phyloP scores from a whole-genome alignment of 2,888 invertebrate genomes.

The Pycnomerus fuliginosus region DNA sequence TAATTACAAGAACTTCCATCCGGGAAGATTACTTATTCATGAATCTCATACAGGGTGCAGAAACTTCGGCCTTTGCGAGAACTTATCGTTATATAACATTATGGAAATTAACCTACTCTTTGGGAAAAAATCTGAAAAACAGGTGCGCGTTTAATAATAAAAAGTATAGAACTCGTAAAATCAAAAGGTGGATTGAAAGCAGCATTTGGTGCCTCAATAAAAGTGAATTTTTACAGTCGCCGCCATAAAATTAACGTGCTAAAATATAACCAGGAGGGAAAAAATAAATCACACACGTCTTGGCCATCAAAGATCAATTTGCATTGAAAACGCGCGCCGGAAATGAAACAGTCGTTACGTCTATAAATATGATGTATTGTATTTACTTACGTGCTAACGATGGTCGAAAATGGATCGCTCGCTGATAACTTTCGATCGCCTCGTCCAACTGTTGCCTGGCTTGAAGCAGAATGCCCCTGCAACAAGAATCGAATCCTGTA shows the following conservation, averaged over 20 bases:
- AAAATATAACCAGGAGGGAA: slow-evolving; percentile 5
- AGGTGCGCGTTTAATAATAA: too few species aligned
- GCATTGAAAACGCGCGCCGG: slow-evolving; percentile 15
- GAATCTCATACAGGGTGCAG: slow-evolving; percentile 30
- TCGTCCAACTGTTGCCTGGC: slow-evolving; percentile 84
- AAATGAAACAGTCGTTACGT: slow-evolving; percentile 27
- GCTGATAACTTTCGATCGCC: slow-evolving; percentile 87
- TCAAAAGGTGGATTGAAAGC: too few species aligned
- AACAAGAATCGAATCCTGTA: slow-evolving; percentile 52
- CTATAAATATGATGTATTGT: slow-evolving; percentile 23
- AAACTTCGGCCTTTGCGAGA: slow-evolving; percentile 24
- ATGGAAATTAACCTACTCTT: slow-evolving; percentile 26
- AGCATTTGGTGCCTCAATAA: too few species aligned
- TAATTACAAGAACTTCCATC: slow-evolving; percentile 43
- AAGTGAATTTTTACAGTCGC: too few species aligned
- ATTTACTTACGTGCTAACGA: slow-evolving; percentile 84
- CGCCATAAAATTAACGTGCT: slow-evolving; percentile 5
- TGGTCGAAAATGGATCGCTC: slow-evolving; percentile 90
- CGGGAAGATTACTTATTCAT: slow-evolving; percentile 40
- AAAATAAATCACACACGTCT: slow-evolving; percentile 15
- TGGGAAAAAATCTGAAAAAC: too few species aligned
- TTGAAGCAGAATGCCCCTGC: slow-evolving; percentile 88
- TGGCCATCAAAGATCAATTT: slow-evolving; percentile 32
- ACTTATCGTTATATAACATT: slow-evolving; percentile 26
- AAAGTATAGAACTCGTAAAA: too few species aligned